Evolutionary conservation across 2,888 invertebrate genomes (phyloP), one percentile per base, ranked within the genome.

Genomic region (Acleris holmiana): DNA sequence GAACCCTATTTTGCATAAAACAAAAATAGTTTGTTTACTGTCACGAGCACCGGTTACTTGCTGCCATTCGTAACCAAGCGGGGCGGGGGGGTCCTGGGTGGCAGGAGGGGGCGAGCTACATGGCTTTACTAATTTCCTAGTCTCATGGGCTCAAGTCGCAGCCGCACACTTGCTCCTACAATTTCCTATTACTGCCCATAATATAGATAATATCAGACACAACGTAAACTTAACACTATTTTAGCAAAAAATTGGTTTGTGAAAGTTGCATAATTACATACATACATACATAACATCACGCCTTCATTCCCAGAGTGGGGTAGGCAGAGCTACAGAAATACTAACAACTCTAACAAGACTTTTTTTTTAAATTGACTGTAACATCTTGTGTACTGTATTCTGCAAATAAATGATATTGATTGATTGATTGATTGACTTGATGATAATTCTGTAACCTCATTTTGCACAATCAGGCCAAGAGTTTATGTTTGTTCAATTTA

Each of bases 121-220:
- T 71, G 74, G 78, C 77, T 82, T 75, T 78, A 83, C 86, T 86
- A 88, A 88, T 88, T 88, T 86, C 77, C 75, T 76, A 80, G 83
- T 84, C 84, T 83, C 84, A 77, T 80, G 80, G 79, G 82, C 78
- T 79, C 76, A 73, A 79, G 76, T 77, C 72, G 70, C 73, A 74
- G 70, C 72, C 69, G 71, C 73, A 54, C 70, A 76, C 74, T 75
- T 77, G 77, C 80, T 82, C 76, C 79, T 80, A 77, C 79, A 81
- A 82, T 80, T 79, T 79, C 73, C 68, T 79, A 73, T 82, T 77
- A 75, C 74, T 76, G 74, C 78, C 74, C 46, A 57, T 63, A 57
- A 62, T 56, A 50, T 6, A 49, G 25, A 29, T 23, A 15, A 49
- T 25, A 56, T 17, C 35, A 35, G 17, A 54, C 2, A 2, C 29